phyloP scores from a whole-genome alignment of 2,113 vertebrate species.

The Craseonycteris thonglongyai region DNA sequence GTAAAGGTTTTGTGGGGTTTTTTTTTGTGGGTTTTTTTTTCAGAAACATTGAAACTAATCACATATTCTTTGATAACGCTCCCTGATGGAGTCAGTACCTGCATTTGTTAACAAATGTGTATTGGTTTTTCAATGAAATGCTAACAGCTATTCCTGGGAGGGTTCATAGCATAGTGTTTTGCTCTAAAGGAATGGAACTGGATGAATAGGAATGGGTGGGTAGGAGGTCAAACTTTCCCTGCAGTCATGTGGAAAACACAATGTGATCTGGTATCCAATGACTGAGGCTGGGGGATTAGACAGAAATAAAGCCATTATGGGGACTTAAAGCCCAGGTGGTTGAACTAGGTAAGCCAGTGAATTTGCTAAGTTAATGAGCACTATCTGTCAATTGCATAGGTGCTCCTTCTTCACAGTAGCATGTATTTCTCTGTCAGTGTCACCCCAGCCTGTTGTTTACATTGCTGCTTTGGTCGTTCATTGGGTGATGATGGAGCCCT shows the following conservation, averaged over 20 bases:
- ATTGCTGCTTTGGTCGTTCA: constrained; percentile 3
- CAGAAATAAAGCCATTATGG: neutral
- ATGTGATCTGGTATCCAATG: constrained; percentile 6
- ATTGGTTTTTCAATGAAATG: constrained; percentile 32
- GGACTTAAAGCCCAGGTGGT: neutral
- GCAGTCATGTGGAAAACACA: neutral
- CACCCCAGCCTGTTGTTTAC: neutral
- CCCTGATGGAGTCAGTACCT: neutral
- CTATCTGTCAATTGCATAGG: neutral
- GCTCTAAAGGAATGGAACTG: neutral
- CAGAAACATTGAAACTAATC: constrained; percentile 42
- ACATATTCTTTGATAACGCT: constrained; percentile 1
- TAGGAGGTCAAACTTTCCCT: neutral
- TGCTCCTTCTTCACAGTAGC: neutral
- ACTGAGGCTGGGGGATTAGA: neutral
- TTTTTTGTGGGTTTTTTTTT: neutral
- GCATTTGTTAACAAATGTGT: constrained; percentile 29
- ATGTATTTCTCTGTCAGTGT: constrained; percentile 7
- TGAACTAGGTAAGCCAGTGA: neutral
- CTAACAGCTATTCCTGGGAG: constrained; percentile 21
- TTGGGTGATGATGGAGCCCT: constrained; percentile 21
- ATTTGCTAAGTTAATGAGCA: constrained; percentile 26
- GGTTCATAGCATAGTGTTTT: neutral
- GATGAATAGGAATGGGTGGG: neutral
- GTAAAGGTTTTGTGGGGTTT: neutral